A percentile compares a stretch with the other conserved stretches of the same genome.
These are phyloP conservation scores for Pterostichus niger DNA, from an alignment of 2,888 invertebrate genomes.

Conservation along the genomic window DNA sequence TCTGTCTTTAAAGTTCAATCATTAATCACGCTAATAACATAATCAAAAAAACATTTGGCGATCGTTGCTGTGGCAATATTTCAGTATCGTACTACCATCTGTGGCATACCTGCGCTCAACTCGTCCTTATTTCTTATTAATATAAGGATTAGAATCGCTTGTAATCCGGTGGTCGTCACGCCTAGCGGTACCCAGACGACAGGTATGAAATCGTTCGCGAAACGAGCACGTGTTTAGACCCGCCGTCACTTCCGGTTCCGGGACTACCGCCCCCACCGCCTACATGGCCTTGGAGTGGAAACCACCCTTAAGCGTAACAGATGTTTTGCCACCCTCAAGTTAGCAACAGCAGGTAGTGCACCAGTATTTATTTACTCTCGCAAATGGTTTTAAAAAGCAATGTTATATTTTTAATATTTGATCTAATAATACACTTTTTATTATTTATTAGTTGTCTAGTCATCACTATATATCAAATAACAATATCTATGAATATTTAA, in stretches of 20 bases:
- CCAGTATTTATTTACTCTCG: background rate
- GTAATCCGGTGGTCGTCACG: constrained; percentile 17
- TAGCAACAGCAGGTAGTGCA: constrained; percentile 6
- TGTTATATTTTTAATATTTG: too few species aligned
- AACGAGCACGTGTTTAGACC: constrained; percentile 72
- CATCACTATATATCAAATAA: too few species aligned
- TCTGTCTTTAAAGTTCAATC: constrained; percentile 16
- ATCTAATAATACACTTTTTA: too few species aligned
- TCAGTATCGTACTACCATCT: constrained; percentile 37
- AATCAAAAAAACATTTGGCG: constrained; percentile 49
- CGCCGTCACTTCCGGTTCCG: constrained; percentile 71
- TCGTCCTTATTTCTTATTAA: background rate
- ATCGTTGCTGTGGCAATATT: constrained; percentile 11
- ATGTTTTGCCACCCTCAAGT: constrained; percentile 17
- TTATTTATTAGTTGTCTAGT: too few species aligned
- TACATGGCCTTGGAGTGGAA: constrained; percentile 14
- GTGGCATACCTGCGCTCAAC: background rate
- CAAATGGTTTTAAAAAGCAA: background rate
- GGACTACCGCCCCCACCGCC: constrained; percentile 62
- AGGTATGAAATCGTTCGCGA: constrained; percentile 73
- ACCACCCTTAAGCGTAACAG: constrained; percentile 6
- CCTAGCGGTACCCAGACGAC: constrained; percentile 68
- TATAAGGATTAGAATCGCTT: constrained; percentile 14
- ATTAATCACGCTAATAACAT: constrained; percentile 50
- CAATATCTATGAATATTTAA: too few species aligned